Evolutionary conservation across 2,113 vertebrate genomes (phyloP), one percentile per base, ranked within the genome.

Genomic region (Protobothrops flavoviridis): DNA sequence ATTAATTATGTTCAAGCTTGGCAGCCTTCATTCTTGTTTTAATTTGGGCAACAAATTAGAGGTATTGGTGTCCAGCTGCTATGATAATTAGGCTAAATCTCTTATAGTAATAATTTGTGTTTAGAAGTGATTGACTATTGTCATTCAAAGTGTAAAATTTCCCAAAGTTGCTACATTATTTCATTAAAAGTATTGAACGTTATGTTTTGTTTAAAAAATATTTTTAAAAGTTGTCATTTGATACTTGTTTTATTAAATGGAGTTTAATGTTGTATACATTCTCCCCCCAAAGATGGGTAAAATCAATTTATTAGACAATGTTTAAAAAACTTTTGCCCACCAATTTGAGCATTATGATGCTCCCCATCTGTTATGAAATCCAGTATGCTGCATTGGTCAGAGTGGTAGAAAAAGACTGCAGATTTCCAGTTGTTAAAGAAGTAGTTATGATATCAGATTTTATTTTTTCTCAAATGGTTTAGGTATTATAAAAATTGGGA

Each of bases 1-100:
- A 87, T 61, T 85, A 45, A 55, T 4, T 90, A 85, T 87, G 89
- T 93, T 91, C 93, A 89, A 43, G 93, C 91, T 93, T 96, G 95
- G 92, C 92, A 95, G 94, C 95, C 43, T 90, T 57, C 43, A 50
- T 64, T 64, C 64, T 55, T 91, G 9, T 55, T 91, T 74, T 53
- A 81, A 81, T 74, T 90, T 90, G 45, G 89, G 45, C 45, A 90
- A n/a, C 8, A 20, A 50, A 52, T n/a, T 55, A n/a, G 85, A 24
- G 74, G 61, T 94, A 39, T 89, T 55, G 39, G 43, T 94, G 39
- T 24, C 8, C 90, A 90, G 86, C 15, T 3, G 1, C 50, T 91
- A 24, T 91, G 52, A 90, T 50, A 10, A 26, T 39, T 29, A 50
- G 3, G 59, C 43, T 29, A 74, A 94, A 26, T 29, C 12, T 57